Conservation (phyloP, 2,888 invertebrate species). For the Mesorhabditis belari region DNA sequence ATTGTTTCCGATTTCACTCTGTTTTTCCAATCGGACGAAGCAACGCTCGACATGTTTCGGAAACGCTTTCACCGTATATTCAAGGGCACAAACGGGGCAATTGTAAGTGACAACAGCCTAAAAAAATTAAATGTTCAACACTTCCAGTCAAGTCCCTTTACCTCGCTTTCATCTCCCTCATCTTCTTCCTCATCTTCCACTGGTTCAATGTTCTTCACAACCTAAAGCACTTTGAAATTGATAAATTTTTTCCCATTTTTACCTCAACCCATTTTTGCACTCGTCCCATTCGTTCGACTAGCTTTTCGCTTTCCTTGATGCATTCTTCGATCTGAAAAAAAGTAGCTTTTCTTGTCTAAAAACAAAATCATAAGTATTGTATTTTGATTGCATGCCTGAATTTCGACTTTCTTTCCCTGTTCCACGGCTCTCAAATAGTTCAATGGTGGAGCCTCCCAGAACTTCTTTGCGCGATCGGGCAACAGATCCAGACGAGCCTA, state of each 20-base stretch:
- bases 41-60: constrained; percentile 39
- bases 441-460: no score
- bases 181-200: not conserved
- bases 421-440: no score
- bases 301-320: not conserved
- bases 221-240: not conserved
- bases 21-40: constrained; percentile 37
- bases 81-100: not conserved
- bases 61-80: constrained; percentile 5
- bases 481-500: no score
- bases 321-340: not conserved
- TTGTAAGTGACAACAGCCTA: not conserved
- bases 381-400: not conserved
- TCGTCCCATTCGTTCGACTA: constrained; percentile 1
- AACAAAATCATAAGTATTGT: not conserved
- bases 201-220: not conserved
- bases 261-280: constrained; percentile 4
- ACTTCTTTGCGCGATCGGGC: no score
- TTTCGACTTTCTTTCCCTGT: not conserved
- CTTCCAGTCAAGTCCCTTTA: no score
- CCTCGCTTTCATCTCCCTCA: not conserved
- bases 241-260: constrained; percentile 1
- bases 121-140: not conserved
- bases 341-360: not conserved
- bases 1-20: constrained; percentile 38